These are phyloP conservation scores for Hylaea fasciaria DNA, from an alignment of 2,888 invertebrate genomes.

Conservation along the genomic window DNA sequence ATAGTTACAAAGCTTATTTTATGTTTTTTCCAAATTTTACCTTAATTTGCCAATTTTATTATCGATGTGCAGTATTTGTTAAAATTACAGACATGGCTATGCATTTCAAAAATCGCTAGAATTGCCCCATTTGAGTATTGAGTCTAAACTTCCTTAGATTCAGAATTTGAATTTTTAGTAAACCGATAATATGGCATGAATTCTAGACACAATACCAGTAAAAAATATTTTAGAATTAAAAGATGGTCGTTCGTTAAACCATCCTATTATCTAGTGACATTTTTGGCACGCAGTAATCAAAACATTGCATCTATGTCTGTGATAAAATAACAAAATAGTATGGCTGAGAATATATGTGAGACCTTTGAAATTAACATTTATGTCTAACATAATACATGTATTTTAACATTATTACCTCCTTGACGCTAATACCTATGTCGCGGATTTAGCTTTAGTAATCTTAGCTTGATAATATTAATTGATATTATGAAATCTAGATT, in stretches of 20 bases:
- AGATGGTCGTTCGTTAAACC: background rate
- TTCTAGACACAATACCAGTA: background rate
- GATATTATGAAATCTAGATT: conserved; percentile 41
- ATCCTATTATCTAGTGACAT: background rate
- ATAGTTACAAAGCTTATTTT: conserved; percentile 60
- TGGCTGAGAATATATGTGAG: conserved; percentile 37
- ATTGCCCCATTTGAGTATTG: background rate
- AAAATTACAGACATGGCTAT: conserved; percentile 48
- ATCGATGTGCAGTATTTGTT: conserved; percentile 39
- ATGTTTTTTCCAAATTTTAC: conserved; percentile 54
- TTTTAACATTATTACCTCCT: conserved; percentile 40
- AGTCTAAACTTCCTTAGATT: background rate
- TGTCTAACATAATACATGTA: conserved; percentile 38
- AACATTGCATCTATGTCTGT: conserved; percentile 31
- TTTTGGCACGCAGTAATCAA: conserved; percentile 13
- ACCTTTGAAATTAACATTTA: conserved; percentile 40
- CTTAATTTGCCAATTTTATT: conserved; percentile 47
- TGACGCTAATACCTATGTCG: conserved; percentile 40
- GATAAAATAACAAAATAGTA: conserved; percentile 26
- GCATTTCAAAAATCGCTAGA: conserved; percentile 12
- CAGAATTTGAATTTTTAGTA: background rate
- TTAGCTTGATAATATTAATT: conserved; percentile 41
- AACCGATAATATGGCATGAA: too few relatives aligned
- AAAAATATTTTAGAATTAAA: background rate
- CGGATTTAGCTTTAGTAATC: conserved; percentile 38